These are phyloP conservation scores for Brachirus orientalis DNA, from an alignment of 2,113 vertebrate genomes.

Conservation along the genomic window DNA sequence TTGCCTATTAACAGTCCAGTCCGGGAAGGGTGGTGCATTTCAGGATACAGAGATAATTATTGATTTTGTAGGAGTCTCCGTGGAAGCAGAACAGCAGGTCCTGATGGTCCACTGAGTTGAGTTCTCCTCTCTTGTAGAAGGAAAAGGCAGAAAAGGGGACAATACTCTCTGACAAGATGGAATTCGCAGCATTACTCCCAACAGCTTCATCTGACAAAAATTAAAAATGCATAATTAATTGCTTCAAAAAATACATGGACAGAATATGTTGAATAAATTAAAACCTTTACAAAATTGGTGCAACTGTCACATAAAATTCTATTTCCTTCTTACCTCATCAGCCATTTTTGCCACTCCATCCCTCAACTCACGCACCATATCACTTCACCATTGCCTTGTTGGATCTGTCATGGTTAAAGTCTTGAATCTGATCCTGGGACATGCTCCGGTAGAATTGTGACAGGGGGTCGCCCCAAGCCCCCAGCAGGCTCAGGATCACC, in stretches of 20 bases:
- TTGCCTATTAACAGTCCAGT: conserved; percentile 49
- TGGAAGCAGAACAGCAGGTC: conserved; percentile 82
- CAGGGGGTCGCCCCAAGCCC: conserved; percentile 77
- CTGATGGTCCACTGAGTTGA: conserved; percentile 70
- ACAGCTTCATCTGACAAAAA: conserved; percentile 76
- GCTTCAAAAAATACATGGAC: not conserved
- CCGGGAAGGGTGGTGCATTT: conserved; percentile 78
- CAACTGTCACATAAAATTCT: too few species aligned
- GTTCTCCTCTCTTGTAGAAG: conserved; percentile 61
- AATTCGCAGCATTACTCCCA: conserved; percentile 75
- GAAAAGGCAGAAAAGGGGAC: conserved; percentile 48
- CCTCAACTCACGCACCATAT: conserved; percentile 76
- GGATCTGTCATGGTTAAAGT: conserved; percentile 71
- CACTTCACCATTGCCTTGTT: conserved; percentile 77
- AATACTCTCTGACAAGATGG: conserved; percentile 50
- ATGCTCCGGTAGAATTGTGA: conserved; percentile 71
- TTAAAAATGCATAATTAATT: not conserved
- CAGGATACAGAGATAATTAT: conserved; percentile 79
- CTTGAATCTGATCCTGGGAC: conserved; percentile 55
- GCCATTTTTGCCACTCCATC: conserved; percentile 76
- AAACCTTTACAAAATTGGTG: too few species aligned
- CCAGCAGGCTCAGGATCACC: conserved; percentile 76
- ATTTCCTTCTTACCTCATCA: conserved; percentile 63
- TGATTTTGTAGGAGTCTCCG: conserved; percentile 82
- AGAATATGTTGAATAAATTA: too few species aligned